A percentile compares a stretch with the other conserved stretches of the same genome.
Conservation (phyloP, 2,797 vertebrate genomes). For the Smutsia gigantea region DNA sequence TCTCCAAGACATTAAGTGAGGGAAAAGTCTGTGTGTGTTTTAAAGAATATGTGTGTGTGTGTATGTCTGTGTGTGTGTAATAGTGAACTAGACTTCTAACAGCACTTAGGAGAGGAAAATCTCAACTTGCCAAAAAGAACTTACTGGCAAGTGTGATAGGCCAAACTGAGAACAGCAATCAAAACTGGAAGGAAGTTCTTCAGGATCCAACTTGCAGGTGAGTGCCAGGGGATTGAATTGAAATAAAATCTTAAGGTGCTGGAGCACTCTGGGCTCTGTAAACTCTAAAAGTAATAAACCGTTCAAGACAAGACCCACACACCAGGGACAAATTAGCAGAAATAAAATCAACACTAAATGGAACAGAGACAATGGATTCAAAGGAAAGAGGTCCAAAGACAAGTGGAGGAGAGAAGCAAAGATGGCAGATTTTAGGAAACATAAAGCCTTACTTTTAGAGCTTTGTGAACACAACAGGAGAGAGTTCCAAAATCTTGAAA, state of each 20-base stretch:
- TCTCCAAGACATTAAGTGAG: neutral
- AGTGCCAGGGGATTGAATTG: neutral
- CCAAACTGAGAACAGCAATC: slow-evolving; percentile 26
- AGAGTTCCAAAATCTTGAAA: slow-evolving; percentile 27
- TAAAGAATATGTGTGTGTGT: neutral
- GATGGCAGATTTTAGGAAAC: neutral
- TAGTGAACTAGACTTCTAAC: slow-evolving; percentile 12
- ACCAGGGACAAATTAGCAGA: neutral
- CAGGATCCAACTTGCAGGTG: neutral
- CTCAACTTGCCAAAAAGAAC: slow-evolving; percentile 8
- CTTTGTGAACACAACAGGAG: slow-evolving; percentile 42
- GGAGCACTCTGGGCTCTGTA: neutral
- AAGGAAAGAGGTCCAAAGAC: neutral
- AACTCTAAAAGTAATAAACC: slow-evolving; percentile 40
- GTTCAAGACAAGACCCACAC: slow-evolving; percentile 15
- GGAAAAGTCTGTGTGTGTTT: neutral
- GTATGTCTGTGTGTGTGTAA: neutral
- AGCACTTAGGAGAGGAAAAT: slow-evolving; percentile 11
- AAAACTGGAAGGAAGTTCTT: slow-evolving; percentile 13
- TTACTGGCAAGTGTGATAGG: neutral
- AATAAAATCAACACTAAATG: neutral
- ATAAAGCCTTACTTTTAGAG: neutral
- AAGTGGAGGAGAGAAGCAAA: neutral
- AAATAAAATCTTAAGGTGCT: slow-evolving; percentile 32
- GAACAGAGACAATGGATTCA: neutral